Percentiles rank a stretch among this genome's conserved stretches.
phyloP scores from a whole-genome alignment of 92 coral and sea anemone genomes.

The Epizoanthus fatuus region DNA sequence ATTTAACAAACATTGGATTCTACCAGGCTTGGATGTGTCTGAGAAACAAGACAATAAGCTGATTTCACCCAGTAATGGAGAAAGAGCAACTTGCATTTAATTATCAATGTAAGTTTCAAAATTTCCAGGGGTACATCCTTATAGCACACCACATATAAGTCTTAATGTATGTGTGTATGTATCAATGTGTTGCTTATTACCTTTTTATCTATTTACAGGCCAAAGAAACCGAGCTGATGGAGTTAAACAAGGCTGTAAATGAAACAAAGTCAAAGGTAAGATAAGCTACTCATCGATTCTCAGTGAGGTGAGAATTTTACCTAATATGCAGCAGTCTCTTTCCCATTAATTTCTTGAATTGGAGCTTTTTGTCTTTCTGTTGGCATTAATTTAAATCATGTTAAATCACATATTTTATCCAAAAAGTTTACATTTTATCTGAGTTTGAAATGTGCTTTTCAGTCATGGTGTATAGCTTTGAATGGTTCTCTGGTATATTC shows the following conservation, averaged over 20 bases:
- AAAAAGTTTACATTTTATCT: not conserved
- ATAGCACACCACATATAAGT: too few species aligned
- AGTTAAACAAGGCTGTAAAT: slow-evolving; percentile 90
- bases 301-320: too few species aligned
- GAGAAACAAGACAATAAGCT: too few species aligned
- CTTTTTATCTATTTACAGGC: slow-evolving; percentile 59
- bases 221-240: slow-evolving; percentile 89
- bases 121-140: not conserved
- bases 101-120: not conserved
- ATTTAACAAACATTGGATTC: too few species aligned
- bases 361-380: too few species aligned
- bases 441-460: not conserved
- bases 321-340: too few species aligned
- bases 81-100: not conserved
- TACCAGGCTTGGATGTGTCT: too few species aligned
- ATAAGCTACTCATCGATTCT: too few species aligned
- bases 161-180: not conserved
- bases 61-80: too few species aligned
- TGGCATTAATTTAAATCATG: too few species aligned
- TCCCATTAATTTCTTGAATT: too few species aligned
- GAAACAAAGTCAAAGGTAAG: slow-evolving; percentile 96
- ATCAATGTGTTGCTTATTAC: not conserved
- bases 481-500: not conserved
- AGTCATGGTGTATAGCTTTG: not conserved
- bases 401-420: not conserved